Percentiles rank a stretch among this genome's conserved stretches.
These are phyloP conservation scores for Argyresthia goedartella DNA, from an alignment of 2,888 invertebrate species.

Conservation along the genomic window DNA sequence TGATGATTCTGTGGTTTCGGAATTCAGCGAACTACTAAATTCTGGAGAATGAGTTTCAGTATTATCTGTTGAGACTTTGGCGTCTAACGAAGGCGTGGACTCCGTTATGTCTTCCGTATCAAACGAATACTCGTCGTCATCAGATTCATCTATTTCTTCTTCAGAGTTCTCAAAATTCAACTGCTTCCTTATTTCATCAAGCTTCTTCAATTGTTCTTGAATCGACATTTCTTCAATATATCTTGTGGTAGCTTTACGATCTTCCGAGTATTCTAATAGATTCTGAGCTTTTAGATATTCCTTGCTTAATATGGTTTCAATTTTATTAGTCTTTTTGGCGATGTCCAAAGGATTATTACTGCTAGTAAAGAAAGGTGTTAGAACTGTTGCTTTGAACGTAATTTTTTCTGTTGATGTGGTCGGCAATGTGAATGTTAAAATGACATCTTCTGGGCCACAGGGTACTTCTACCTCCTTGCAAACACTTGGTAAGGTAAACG, in stretches of 20 bases:
- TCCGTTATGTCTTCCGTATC: too few species aligned
- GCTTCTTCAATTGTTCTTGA: background rate
- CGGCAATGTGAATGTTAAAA: conserved; percentile 8
- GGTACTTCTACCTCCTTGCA: conserved; percentile 37
- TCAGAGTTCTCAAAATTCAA: background rate
- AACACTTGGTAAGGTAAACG: conserved; percentile 19
- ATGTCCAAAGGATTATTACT: too few species aligned
- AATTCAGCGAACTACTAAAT: too few species aligned
- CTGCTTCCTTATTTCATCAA: background rate
- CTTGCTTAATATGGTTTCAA: too few species aligned
- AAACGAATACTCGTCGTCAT: background rate
- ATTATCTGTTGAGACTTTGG: too few species aligned
- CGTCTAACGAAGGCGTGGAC: too few species aligned
- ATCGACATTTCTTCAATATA: background rate
- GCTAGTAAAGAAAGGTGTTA: background rate
- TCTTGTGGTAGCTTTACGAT: background rate
- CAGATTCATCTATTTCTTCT: background rate
- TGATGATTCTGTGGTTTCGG: too few species aligned
- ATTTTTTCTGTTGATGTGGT: background rate
- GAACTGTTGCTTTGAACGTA: background rate
- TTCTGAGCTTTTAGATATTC: background rate
- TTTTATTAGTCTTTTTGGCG: too few species aligned
- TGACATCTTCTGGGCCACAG: conserved; percentile 37
- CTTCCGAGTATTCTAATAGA: background rate
- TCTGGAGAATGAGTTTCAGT: too few species aligned